These are phyloP conservation scores for Sipha maydis DNA, from an alignment of 2,888 invertebrate genomes.

Conservation along the genomic window DNA sequence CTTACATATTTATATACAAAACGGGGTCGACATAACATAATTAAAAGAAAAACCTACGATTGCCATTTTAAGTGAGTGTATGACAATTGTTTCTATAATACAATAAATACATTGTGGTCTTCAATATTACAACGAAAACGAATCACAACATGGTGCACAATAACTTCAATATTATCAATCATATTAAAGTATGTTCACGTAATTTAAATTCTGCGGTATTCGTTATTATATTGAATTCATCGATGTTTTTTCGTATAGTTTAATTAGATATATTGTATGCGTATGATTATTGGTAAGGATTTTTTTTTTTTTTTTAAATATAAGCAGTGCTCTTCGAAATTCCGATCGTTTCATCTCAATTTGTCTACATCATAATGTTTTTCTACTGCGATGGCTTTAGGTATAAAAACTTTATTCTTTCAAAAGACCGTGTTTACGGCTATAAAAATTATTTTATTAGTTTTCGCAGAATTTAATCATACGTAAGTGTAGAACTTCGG, in stretches of 20 bases:
- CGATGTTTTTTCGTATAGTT: background rate
- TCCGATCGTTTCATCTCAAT: slow-evolving; percentile 10
- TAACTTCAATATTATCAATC: background rate
- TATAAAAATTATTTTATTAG: slow-evolving; percentile 42
- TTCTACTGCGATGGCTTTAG: background rate
- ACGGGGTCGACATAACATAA: background rate
- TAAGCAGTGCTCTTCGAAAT: background rate
- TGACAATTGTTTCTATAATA: background rate
- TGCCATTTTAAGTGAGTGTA: background rate
- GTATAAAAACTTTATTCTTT: slow-evolving; percentile 9
- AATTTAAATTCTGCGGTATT: background rate
- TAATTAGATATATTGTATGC: background rate
- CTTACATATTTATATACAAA: background rate
- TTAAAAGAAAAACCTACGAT: background rate
- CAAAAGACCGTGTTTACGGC: background rate
- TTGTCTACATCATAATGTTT: background rate
- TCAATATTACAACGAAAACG: background rate
- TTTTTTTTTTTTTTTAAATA: background rate
- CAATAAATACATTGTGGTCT: background rate
- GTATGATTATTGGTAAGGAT: background rate
- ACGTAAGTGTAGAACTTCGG: background rate
- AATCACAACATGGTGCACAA: background rate
- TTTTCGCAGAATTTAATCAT: background rate
- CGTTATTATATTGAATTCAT: background rate
- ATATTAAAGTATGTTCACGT: too few relatives aligned